Conservation (phyloP, 2,888 invertebrate species). For the Ernsta delagoae region DNA sequence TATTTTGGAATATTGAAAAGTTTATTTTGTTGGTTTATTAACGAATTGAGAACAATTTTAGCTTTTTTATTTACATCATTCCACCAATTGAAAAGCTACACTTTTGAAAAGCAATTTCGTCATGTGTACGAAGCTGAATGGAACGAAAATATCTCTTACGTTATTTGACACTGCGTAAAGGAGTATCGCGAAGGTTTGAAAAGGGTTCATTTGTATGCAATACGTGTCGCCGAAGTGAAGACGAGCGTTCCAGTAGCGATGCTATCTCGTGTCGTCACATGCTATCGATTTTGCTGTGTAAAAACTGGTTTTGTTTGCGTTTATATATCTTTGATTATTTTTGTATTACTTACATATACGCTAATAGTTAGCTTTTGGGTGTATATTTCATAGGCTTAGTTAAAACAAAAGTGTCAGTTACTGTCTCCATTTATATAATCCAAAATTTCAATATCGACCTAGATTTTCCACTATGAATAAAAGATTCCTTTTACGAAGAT, state of each 20-base stretch:
- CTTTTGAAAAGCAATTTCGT: conserved; percentile 5
- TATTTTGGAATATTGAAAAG: no score
- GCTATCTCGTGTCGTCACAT: conserved; percentile 18
- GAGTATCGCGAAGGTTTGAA: conserved; percentile 28
- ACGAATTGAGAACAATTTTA: neutral
- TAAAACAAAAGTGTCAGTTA: no score
- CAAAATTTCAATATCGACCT: no score
- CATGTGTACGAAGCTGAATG: neutral
- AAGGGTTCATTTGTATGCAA: conserved; percentile 33
- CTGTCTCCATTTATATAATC: no score
- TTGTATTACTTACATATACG: no score
- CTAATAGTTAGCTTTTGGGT: no score
- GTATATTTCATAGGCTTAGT: no score
- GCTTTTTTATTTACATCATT: neutral
- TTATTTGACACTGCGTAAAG: conserved; percentile 32
- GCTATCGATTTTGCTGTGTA: conserved; percentile 8
- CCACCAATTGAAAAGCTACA: conserved; percentile 3
- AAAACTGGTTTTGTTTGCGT: neutral
- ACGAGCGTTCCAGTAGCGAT: conserved; percentile 22
- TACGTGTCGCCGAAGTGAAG: conserved; percentile 24
- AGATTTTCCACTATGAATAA: neutral
- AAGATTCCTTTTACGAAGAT: neutral
- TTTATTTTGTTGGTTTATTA: no score
- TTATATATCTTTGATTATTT: no score
- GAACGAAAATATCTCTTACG: conserved; percentile 21